These are phyloP conservation scores for Xerus rutilus DNA, from an alignment of 2,797 vertebrate genomes.

Conservation along the genomic window DNA sequence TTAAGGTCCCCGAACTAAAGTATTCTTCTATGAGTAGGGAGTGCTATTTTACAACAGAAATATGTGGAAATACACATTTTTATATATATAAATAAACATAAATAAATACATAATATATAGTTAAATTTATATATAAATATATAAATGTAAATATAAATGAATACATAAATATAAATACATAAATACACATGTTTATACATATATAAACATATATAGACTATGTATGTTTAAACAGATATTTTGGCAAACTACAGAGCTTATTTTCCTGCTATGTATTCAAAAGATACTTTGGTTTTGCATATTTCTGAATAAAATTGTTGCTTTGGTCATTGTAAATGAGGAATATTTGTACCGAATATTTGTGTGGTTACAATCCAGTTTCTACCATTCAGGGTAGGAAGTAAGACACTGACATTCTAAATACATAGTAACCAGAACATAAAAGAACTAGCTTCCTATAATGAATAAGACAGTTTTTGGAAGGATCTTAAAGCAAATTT, in stretches of 20 bases:
- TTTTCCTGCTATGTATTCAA: neutral
- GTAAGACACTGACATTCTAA: neutral
- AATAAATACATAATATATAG: no score
- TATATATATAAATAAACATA: no score
- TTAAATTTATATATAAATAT: no score
- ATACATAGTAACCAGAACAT: neutral
- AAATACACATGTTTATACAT: no score
- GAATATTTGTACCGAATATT: neutral
- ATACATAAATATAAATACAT: no score
- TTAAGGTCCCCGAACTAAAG: neutral
- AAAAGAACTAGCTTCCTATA: neutral
- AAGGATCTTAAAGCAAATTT: neutral
- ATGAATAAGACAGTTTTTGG: neutral
- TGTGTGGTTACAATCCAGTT: neutral
- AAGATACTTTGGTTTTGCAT: neutral
- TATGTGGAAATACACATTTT: neutral
- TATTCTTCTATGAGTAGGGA: neutral
- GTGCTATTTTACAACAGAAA: neutral
- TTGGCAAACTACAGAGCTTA: neutral
- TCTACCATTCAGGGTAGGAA: neutral
- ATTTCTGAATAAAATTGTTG: slow-evolving; percentile 40
- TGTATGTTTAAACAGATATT: neutral
- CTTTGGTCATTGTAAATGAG: slow-evolving; percentile 1
- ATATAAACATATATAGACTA: neutral
- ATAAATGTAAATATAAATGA: no score